phyloP scores from a whole-genome alignment of 1,140 invertebrate species.

The Caerostris extrusa region DNA sequence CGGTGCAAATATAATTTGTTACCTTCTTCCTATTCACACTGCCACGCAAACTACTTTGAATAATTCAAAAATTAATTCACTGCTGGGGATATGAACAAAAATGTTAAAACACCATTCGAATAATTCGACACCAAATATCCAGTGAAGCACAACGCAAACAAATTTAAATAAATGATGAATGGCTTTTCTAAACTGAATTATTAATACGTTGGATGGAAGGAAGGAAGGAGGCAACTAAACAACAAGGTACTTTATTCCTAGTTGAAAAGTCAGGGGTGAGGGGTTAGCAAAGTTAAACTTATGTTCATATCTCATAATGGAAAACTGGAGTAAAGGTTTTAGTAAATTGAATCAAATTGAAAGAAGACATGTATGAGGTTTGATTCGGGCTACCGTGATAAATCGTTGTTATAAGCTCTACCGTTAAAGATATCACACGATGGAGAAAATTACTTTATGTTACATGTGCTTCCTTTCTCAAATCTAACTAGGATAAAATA shows the following conservation, averaged over 20 bases:
- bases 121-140: slow-evolving; percentile 31
- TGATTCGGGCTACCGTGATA: background rate
- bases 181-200: slow-evolving; percentile 36
- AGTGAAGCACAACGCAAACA: slow-evolving; percentile 10
- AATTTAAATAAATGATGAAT: slow-evolving; percentile 59
- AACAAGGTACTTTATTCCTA: too few species aligned
- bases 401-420: background rate
- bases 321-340: background rate
- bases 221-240: too few species aligned
- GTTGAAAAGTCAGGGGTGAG: too few species aligned
- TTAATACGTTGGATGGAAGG: background rate
- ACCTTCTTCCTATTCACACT: too few species aligned
- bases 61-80: background rate
- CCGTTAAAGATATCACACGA: background rate
- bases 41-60: background rate
- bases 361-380: background rate
- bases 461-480: background rate
- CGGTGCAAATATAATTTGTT: too few species aligned
- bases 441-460: background rate
- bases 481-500: background rate
- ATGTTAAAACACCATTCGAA: slow-evolving; percentile 15
- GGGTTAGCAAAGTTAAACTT: background rate
- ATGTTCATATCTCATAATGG: background rate
- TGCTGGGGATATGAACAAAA: background rate
- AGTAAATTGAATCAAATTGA: slow-evolving; percentile 1